phyloP scores from a whole-genome alignment of 2,797 vertebrate genomes.

The Pelobates cultripes region DNA sequence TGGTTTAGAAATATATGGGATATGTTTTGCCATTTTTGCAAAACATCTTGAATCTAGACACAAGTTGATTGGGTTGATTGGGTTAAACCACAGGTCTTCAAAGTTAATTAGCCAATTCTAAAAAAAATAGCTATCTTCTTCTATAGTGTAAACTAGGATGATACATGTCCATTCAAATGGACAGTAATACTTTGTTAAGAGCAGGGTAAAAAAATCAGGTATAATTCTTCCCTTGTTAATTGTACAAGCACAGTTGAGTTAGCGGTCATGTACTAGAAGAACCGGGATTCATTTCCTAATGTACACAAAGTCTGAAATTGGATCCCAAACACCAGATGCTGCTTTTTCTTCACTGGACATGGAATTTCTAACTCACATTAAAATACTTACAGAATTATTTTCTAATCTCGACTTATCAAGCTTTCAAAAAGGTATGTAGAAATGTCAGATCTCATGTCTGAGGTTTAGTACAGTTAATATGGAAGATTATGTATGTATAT shows the following conservation, averaged over 20 bases:
- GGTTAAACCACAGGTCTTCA: too few species aligned
- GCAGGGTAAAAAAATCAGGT: background rate
- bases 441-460: background rate
- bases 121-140: background rate
- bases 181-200: background rate
- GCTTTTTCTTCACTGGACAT: conserved; percentile 17
- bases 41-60: too few species aligned
- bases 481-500: too few species aligned
- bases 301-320: conserved; percentile 30
- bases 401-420: background rate
- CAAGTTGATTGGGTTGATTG: too few species aligned
- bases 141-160: background rate
- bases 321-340: conserved; percentile 26
- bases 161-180: background rate
- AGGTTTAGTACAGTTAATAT: too few species aligned
- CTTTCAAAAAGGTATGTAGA: background rate
- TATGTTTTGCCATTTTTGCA: too few species aligned
- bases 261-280: conserved; percentile 32
- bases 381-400: background rate
- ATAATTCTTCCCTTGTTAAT: conserved; percentile 34
- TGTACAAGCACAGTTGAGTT: conserved; percentile 27
- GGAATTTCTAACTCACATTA: background rate
- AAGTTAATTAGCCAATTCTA: too few species aligned
- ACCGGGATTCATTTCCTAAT: conserved; percentile 32
- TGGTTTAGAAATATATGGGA: too few species aligned